phyloP scores from a whole-genome alignment of 2,797 vertebrate species.

The Darevskia mixta region DNA sequence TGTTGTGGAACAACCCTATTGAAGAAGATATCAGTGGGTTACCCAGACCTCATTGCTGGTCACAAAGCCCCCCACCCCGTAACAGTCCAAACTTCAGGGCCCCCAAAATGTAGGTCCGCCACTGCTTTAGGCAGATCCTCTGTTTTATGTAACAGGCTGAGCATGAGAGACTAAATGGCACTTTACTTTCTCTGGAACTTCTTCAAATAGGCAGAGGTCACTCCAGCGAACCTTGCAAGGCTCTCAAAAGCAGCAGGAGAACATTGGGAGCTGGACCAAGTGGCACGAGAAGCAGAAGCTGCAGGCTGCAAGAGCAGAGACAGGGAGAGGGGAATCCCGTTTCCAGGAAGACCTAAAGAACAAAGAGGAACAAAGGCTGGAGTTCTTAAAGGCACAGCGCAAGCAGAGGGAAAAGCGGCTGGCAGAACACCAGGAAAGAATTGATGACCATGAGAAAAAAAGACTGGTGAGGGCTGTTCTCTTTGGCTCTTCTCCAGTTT shows the following conservation, averaged over 20 bases:
- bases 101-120: too few relatives aligned
- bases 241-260: slow-evolving; percentile 63
- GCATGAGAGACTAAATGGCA: not conserved
- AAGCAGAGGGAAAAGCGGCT: slow-evolving; percentile 52
- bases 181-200: slow-evolving; percentile 45
- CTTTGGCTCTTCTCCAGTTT: slow-evolving; percentile 13
- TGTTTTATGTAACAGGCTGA: not conserved
- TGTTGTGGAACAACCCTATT: too few relatives aligned
- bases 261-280: slow-evolving; percentile 39
- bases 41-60: not conserved
- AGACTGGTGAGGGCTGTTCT: slow-evolving; percentile 57
- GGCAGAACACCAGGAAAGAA: slow-evolving; percentile 21
- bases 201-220: slow-evolving; percentile 62
- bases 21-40: not conserved
- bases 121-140: too few relatives aligned
- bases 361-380: slow-evolving; percentile 59
- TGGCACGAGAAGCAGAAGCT: slow-evolving; percentile 52
- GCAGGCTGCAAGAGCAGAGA: slow-evolving; percentile 61
- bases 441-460: slow-evolving; percentile 44
- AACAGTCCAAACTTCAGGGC: too few relatives aligned
- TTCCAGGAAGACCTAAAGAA: slow-evolving; percentile 34
- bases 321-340: slow-evolving; percentile 55
- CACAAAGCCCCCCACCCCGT: too few relatives aligned
- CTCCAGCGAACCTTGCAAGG: slow-evolving; percentile 53
- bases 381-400: slow-evolving; percentile 39